Percentiles rank a stretch among this genome's conserved stretches.
These are phyloP conservation scores for Manduca sexta DNA, from an alignment of 1,140 invertebrate species.

Conservation along the genomic window DNA sequence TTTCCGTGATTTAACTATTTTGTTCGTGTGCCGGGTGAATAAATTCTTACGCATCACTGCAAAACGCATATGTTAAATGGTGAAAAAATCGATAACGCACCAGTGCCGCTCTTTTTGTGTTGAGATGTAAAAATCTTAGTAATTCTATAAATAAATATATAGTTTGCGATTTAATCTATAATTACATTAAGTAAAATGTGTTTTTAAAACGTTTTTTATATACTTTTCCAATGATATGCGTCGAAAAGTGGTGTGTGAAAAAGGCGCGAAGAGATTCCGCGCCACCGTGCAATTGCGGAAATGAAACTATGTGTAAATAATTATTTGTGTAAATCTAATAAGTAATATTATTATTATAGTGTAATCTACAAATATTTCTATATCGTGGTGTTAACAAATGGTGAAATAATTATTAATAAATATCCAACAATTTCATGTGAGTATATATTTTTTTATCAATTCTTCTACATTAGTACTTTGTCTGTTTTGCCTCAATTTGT, in stretches of 20 bases:
- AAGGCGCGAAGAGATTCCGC: constrained; percentile 58
- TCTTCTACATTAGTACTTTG: constrained; percentile 21
- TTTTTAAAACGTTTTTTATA: constrained; percentile 4
- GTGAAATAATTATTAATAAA: neutral
- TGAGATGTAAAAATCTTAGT: constrained; percentile 28
- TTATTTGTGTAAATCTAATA: constrained; percentile 13
- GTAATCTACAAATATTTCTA: neutral
- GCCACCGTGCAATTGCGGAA: constrained; percentile 21
- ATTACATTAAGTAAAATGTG: constrained; percentile 16
- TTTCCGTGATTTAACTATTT: constrained; percentile 29
- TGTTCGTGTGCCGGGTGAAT: constrained; percentile 20
- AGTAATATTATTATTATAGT: neutral
- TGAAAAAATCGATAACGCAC: constrained; percentile 61
- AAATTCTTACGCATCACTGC: constrained; percentile 32
- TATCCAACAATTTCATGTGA: constrained; percentile 4
- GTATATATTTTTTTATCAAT: constrained; percentile 10
- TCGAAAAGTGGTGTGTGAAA: constrained; percentile 27
- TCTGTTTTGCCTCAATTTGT: neutral
- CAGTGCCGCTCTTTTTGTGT: constrained; percentile 67
- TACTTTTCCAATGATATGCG: neutral
- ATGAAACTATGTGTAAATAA: constrained; percentile 22
- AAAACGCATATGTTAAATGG: constrained; percentile 31
- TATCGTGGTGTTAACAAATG: neutral
- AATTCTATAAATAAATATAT: constrained; percentile 25
- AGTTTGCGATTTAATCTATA: constrained; percentile 8